These are phyloP conservation scores for Sarcophaga bullata DNA, from an alignment of 1,140 invertebrate genomes.

Conservation along the genomic window DNA sequence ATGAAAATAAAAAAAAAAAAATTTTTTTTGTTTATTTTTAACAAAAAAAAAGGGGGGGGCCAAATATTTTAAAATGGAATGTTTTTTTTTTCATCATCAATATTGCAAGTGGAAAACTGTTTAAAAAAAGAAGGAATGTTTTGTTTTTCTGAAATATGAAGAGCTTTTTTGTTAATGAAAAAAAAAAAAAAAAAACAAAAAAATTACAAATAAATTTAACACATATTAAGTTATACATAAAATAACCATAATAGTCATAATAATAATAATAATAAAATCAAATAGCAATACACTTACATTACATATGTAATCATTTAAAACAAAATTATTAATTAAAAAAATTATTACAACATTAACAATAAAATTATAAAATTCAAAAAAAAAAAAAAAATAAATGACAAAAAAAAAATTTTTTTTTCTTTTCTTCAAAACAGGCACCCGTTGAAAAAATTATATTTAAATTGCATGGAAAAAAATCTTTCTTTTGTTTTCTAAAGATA, in stretches of 20 bases:
- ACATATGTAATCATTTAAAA: background rate
- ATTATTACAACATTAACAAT: background rate
- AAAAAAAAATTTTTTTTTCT: background rate
- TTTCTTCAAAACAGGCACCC: constrained; percentile 5
- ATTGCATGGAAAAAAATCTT: no score
- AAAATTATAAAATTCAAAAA: background rate
- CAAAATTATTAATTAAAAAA: background rate
- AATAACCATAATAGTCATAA: no score
- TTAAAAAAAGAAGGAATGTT: constrained; percentile 16
- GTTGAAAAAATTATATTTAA: background rate
- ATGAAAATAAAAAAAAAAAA: background rate
- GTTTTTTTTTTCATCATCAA: background rate
- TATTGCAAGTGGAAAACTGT: background rate
- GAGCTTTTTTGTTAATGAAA: background rate
- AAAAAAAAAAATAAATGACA: background rate
- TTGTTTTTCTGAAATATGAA: background rate
- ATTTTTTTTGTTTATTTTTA: background rate
- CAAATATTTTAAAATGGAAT: constrained; percentile 2
- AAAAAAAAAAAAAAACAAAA: no score
- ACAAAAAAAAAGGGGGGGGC: background rate
- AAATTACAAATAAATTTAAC: background rate
- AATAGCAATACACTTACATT: constrained; percentile 19
- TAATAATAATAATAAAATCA: background rate
- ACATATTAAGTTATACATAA: no score
- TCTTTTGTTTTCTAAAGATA: no score